Conservation (phyloP, 35 echinoderm and acorn worm species). For the Apostichopus californicus region DNA sequence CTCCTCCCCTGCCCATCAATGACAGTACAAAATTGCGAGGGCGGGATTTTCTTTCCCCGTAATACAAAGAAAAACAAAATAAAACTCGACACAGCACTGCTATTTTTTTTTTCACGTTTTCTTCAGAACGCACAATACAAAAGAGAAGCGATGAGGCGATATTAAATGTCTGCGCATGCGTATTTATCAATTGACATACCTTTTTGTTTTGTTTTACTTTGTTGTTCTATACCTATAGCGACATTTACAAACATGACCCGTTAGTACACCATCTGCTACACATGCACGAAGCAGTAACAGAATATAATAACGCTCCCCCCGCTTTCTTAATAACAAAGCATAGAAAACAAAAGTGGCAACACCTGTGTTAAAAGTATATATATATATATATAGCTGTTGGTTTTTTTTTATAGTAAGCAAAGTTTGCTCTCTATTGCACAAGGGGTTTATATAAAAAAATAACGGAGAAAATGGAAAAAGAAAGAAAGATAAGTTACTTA, state of each 20-base stretch:
- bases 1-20: no score
- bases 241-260: neutral
- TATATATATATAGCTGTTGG: no score
- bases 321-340: neutral
- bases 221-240: neutral
- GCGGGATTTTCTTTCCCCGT: neutral
- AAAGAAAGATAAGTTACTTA: neutral
- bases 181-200: neutral
- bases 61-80: neutral
- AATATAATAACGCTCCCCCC: neutral
- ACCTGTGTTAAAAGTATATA: neutral
- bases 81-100: neutral
- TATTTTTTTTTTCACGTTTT: neutral
- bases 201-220: no score
- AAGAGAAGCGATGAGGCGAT: neutral
- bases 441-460: neutral
- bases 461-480: neutral
- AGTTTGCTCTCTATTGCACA: neutral
- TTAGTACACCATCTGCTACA: neutral
- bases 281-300: neutral
- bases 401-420: neutral
- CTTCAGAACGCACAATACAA: constrained; percentile 31
- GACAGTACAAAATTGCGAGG: neutral
- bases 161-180: constrained; percentile 5
- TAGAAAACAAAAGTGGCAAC: neutral